Evolutionary conservation across 64 coral and sea anemone species (phyloP).

Genomic region (Orbicella faveolata): DNA sequence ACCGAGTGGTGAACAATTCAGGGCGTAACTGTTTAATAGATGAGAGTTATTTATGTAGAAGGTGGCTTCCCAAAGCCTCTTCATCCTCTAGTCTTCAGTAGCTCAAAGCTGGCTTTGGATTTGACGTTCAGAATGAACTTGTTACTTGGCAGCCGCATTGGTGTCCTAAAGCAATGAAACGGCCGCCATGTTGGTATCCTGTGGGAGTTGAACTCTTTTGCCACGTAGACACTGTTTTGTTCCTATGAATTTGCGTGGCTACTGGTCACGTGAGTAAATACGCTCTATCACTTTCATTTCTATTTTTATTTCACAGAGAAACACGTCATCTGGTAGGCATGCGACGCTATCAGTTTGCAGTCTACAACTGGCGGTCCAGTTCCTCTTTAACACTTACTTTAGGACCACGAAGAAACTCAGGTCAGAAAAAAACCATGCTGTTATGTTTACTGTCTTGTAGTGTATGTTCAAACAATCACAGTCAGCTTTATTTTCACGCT

Average conservation of each 20-base stretch:
- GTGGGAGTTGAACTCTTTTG: no score
- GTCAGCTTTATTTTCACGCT: background rate
- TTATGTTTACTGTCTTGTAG: background rate
- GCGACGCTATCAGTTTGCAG: conserved; percentile 76
- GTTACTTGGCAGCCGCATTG: no score
- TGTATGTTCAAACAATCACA: background rate
- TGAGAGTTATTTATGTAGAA: no score
- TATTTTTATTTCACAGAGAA: conserved; percentile 34
- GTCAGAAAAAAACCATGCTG: conserved; percentile 28
- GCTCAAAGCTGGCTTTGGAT: background rate
- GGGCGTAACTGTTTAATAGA: no score
- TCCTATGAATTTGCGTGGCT: no score
- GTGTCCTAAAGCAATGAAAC: no score
- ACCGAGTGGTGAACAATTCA: no score
- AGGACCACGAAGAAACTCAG: conserved; percentile 90
- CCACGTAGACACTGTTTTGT: no score
- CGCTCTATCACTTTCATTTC: background rate
- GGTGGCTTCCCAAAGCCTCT: no score
- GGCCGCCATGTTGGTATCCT: no score
- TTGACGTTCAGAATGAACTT: background rate
- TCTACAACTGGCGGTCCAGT: conserved; percentile 80
- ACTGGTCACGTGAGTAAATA: no score
- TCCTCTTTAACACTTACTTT: conserved; percentile 92
- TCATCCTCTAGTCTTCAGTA: no score
- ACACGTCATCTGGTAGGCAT: conserved; percentile 66